Base-by-base conservation (phyloP, 1,140 invertebrate genomes). In the Euura lappo region DNA sequence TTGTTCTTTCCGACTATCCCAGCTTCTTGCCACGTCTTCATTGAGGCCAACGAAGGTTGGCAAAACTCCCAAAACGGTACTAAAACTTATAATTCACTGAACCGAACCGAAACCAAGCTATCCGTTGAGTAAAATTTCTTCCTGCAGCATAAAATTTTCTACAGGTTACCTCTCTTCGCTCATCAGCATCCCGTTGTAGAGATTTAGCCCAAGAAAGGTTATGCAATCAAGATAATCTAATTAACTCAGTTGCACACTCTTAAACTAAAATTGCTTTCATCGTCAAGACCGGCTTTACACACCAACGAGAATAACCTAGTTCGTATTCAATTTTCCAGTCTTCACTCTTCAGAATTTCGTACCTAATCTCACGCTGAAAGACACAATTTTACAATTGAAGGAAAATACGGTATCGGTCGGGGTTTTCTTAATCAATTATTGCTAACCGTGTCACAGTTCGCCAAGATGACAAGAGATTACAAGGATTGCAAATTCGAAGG, bases 31-130 rank as follows among this genome's bases (percentile, higher is more conserved):
- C 51, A n/a, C 13, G 13, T 6, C 51, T 28, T 28, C 51, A 60
- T 8, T 6, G 51, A 60, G 51, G 10, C 6, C 8, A 60, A n/a
- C 13, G 51, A 60, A 60, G 13, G 51, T 60, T 11, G 3, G 3
- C 10, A 60, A 60, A 60, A 60, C 8, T 11, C 10, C 10, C 10
- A 60, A 60, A 60, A 60, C 10, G 28, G 28, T 28, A 28, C 51
- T n/a, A n/a, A 60, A 60, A 60, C 51, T 60, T 60, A n/a, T 60
- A 60, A 60, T 60, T 60, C 51, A 60, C 8, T 60, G 51, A 60
- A 60, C 51, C 51, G 51, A n/a, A 60, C 10, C 28, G 28, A 28
- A 28, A 28, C 28, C 28, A 28, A 28, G 28, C 28, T 28, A 28
- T 28, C 28, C 28, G 28, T 28, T 28, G 28, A 28, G 28, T 28